These are phyloP conservation scores for Sphaeridia pumilis DNA, from an alignment of 2,888 invertebrate genomes.

Conservation along the genomic window DNA sequence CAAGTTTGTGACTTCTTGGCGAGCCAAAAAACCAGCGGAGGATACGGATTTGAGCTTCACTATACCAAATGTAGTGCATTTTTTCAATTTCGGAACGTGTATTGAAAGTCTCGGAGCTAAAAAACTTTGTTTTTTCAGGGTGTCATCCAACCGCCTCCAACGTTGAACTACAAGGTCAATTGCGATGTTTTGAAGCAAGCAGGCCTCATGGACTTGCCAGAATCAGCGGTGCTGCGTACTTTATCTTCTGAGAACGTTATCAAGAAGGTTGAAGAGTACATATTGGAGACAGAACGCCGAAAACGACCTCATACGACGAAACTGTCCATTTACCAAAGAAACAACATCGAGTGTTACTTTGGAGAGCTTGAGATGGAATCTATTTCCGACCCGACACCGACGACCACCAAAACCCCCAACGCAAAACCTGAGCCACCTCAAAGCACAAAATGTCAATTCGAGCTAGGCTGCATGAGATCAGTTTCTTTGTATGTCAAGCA, in stretches of 20 bases:
- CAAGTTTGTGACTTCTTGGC: neutral
- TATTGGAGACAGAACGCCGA: slow-evolving; percentile 66
- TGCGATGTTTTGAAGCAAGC: slow-evolving; percentile 27
- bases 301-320: slow-evolving; percentile 33
- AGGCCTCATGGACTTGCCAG: slow-evolving; percentile 13
- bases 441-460: slow-evolving; percentile 38
- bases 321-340: slow-evolving; percentile 31
- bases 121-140: too few species aligned
- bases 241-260: slow-evolving; percentile 27
- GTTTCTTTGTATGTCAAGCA: slow-evolving; percentile 73
- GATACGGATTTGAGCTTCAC: neutral
- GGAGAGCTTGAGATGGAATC: slow-evolving; percentile 35
- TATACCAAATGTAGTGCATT: neutral
- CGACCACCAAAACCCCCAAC: neutral
- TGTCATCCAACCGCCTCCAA: neutral
- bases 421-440: neutral
- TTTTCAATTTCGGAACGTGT: too few species aligned
- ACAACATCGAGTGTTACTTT: slow-evolving; percentile 29
- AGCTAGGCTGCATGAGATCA: slow-evolving; percentile 44
- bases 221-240: slow-evolving; percentile 24
- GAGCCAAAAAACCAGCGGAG: neutral
- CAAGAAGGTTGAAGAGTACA: slow-evolving; percentile 67
- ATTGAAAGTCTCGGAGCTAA: too few species aligned
- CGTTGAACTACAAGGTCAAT: slow-evolving; percentile 15
- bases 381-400: slow-evolving; percentile 23